phyloP scores from a whole-genome alignment of 2,888 invertebrate species.

The Xestia rhomboidea region DNA sequence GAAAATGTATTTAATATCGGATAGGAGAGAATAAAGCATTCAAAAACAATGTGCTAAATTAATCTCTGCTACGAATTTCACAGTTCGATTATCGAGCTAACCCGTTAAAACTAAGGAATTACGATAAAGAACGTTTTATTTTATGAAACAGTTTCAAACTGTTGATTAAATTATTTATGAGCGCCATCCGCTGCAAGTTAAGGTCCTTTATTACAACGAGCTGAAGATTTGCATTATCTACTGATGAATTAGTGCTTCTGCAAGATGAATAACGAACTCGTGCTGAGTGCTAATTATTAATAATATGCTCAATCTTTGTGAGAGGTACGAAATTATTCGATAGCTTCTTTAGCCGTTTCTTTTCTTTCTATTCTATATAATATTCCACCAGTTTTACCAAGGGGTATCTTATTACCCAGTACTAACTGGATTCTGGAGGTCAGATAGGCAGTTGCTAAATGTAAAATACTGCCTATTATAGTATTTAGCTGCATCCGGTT shows the following conservation, averaged over 20 bases:
- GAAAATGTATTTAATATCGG: background rate
- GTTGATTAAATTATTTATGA: slow-evolving; percentile 66
- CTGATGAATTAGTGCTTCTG: slow-evolving; percentile 48
- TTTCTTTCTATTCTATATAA: background rate
- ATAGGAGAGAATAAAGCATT: background rate
- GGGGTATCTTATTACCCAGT: background rate
- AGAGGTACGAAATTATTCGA: background rate
- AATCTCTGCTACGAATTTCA: slow-evolving; percentile 6
- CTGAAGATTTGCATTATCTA: slow-evolving; percentile 45
- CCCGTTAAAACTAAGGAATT: slow-evolving; percentile 45
- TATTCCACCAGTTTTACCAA: background rate
- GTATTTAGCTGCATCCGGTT: no score
- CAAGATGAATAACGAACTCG: slow-evolving; percentile 38
- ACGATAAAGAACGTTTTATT: slow-evolving; percentile 46
- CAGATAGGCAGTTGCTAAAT: no score
- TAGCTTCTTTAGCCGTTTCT: no score
- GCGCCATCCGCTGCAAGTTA: slow-evolving; percentile 31
- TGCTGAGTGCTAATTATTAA: slow-evolving; percentile 13
- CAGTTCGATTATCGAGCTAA: slow-evolving; percentile 33
- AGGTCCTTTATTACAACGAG: slow-evolving; percentile 38
- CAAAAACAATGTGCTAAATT: slow-evolving; percentile 14
- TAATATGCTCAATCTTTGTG: slow-evolving; percentile 11
- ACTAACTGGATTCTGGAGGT: no score
- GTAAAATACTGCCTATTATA: no score
- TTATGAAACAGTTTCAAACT: slow-evolving; percentile 51